These are phyloP conservation scores for Protosalanx chinensis DNA, from an alignment of 2,797 vertebrate species.

Conservation along the genomic window DNA sequence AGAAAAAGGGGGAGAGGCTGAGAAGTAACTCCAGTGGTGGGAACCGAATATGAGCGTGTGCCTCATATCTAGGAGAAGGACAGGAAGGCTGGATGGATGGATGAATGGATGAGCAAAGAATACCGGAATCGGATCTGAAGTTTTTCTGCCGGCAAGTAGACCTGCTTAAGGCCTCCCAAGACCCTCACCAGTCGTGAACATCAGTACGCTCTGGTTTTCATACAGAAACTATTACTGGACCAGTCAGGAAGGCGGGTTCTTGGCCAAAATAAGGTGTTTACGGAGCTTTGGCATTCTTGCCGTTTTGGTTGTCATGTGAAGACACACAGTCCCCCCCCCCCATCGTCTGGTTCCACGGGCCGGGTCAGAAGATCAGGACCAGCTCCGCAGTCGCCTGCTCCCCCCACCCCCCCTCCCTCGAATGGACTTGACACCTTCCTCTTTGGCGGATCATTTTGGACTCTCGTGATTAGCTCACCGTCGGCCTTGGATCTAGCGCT, in stretches of 20 bases:
- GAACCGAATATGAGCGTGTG: conserved; percentile 36
- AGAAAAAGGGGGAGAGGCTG: conserved; percentile 50
- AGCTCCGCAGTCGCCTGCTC: no score
- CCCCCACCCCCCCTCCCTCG: neutral
- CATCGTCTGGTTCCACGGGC: conserved; percentile 12
- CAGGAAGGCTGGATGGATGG: conserved; percentile 13
- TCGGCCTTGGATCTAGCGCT: neutral
- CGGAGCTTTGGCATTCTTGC: no score
- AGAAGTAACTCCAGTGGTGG: conserved; percentile 27
- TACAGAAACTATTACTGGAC: no score
- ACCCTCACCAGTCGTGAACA: no score
- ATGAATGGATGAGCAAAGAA: neutral
- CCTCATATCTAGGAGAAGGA: conserved; percentile 33
- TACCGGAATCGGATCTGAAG: no score
- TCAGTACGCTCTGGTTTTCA: no score
- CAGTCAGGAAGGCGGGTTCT: no score
- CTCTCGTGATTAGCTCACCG: neutral
- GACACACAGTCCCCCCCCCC: conserved; percentile 22
- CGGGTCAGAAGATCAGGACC: no score
- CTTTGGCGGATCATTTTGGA: neutral
- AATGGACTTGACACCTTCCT: neutral
- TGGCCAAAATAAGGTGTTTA: no score
- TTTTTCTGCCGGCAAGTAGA: no score
- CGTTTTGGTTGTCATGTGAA: neutral
- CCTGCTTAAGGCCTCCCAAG: no score